Percentiles rank a stretch among this genome's conserved stretches.
Conservation (phyloP, 2,888 invertebrate species). For the Epinotia demarniana region DNA sequence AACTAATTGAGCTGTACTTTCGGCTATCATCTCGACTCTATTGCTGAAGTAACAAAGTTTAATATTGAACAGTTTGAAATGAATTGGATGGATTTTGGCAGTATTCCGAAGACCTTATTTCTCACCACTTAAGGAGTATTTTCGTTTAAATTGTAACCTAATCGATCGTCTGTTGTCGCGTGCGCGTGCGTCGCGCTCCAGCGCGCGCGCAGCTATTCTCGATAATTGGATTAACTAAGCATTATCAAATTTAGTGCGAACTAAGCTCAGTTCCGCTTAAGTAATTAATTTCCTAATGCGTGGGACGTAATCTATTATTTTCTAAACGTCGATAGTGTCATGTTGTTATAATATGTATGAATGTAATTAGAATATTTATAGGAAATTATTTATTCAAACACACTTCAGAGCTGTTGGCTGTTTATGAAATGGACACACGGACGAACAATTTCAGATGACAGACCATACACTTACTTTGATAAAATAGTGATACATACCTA, state of each 20-base stretch:
- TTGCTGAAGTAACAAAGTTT: background rate
- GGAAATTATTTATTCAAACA: background rate
- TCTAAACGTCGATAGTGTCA: conserved; percentile 21
- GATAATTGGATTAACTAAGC: conserved; percentile 28
- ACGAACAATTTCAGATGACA: background rate
- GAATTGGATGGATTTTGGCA: background rate
- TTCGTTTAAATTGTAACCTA: conserved; percentile 4
- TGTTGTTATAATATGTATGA: conserved; percentile 5
- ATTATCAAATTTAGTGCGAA: conserved; percentile 30
- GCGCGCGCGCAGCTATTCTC: conserved; percentile 10
- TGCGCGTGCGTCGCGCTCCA: conserved; percentile 21
- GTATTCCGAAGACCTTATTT: background rate
- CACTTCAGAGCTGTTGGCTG: background rate
- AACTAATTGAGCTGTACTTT: conserved; percentile 5
- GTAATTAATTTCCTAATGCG: conserved; percentile 33
- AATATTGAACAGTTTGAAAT: background rate
- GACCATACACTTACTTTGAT: background rate
- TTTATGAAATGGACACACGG: background rate
- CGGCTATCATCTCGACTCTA: background rate
- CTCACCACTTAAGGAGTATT: background rate
- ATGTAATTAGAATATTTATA: background rate
- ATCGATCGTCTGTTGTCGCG: conserved; percentile 15
- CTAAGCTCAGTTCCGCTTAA: conserved; percentile 28
- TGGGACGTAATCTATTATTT: conserved; percentile 31
- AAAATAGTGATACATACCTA: background rate